A percentile compares a stretch with the other conserved stretches of the same genome.
phyloP scores from a whole-genome alignment of 2,113 vertebrate species.

The human region DNA sequence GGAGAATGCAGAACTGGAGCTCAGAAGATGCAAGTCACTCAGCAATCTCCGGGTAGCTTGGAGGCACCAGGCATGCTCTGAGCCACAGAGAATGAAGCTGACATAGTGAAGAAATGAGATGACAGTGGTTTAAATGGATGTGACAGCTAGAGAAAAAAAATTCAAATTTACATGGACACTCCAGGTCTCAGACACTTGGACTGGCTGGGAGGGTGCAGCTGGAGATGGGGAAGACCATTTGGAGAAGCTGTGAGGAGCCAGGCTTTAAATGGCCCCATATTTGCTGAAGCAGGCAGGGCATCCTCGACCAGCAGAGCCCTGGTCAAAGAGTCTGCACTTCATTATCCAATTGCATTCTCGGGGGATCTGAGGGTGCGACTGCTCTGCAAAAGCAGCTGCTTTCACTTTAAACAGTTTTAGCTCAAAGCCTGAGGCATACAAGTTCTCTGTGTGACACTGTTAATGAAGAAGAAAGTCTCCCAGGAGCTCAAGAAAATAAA shows the following conservation, averaged over 20 bases:
- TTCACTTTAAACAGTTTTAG: conserved; percentile 63
- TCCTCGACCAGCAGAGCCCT: background rate
- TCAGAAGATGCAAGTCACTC: background rate
- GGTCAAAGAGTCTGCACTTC: background rate
- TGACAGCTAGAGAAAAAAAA: background rate
- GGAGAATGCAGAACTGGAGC: background rate
- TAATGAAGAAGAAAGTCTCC: conserved; percentile 69
- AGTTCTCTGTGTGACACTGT: conserved; percentile 32
- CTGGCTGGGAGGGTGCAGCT: background rate
- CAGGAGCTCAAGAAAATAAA: conserved; percentile 38
- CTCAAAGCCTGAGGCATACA: conserved; percentile 45
- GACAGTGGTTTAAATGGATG: background rate
- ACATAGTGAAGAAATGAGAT: background rate
- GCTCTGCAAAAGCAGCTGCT: conserved; percentile 56
- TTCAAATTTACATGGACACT: background rate
- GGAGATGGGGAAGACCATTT: background rate
- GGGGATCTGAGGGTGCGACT: background rate
- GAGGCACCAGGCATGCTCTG: background rate
- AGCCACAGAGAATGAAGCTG: background rate
- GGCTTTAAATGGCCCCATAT: background rate
- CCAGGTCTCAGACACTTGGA: background rate
- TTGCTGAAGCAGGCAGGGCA: background rate
- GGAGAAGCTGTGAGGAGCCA: background rate
- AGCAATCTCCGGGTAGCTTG: background rate
- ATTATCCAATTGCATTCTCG: background rate